Evolutionary conservation across 2,888 invertebrate species (phyloP).

Genomic region (Phengaris arion): DNA sequence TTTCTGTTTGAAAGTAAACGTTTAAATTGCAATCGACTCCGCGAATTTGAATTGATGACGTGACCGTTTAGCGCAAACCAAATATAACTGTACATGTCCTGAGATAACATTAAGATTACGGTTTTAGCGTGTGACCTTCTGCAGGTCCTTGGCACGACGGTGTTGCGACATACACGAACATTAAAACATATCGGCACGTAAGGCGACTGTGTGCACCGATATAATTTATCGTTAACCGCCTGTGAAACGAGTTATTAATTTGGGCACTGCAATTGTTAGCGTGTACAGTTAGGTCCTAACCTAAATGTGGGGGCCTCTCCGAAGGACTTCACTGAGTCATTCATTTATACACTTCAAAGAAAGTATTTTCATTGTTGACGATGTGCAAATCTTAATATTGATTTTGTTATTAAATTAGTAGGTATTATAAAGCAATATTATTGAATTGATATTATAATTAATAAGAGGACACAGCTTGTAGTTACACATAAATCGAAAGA

Average conservation of each 20-base stretch:
- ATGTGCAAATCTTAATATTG: background rate
- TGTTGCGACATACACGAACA: constrained; percentile 63
- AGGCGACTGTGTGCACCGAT: constrained; percentile 30
- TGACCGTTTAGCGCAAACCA: constrained; percentile 52
- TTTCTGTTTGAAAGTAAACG: background rate
- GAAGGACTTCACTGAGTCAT: constrained; percentile 50
- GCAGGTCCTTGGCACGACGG: constrained; percentile 68
- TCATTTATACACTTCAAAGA: constrained; percentile 47
- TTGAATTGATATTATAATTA: too few species aligned
- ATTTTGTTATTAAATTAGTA: background rate
- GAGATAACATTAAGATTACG: constrained; percentile 76
- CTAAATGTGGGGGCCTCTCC: constrained; percentile 30
- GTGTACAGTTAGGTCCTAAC: constrained; percentile 54
- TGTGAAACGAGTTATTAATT: constrained; percentile 45
- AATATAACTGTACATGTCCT: constrained; percentile 51
- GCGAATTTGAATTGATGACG: constrained; percentile 47
- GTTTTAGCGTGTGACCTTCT: constrained; percentile 72
- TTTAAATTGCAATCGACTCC: background rate
- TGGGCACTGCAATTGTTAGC: constrained; percentile 48
- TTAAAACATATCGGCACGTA: constrained; percentile 54
- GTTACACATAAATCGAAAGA: too few species aligned
- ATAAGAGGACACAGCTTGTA: too few species aligned
- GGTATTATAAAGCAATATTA: too few species aligned
- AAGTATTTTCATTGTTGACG: constrained; percentile 47
- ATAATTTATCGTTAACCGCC: constrained; percentile 30